These are phyloP conservation scores for Cecropterus lyciades DNA, from an alignment of 1,140 invertebrate species.

Conservation along the genomic window DNA sequence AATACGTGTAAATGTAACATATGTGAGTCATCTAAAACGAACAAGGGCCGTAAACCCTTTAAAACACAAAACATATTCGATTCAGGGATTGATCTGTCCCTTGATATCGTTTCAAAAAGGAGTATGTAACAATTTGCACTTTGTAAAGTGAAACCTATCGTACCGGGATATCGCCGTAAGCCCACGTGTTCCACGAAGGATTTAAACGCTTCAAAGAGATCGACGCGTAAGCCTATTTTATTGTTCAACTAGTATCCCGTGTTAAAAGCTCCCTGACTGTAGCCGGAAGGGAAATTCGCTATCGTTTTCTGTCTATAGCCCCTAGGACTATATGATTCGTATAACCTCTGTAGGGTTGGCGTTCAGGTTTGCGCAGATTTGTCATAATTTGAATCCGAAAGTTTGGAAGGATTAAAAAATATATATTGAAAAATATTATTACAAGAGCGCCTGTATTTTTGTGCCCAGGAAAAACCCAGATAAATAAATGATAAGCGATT, in stretches of 20 bases:
- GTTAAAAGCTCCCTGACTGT: constrained; percentile 34
- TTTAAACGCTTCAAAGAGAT: constrained; percentile 48
- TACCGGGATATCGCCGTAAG: constrained; percentile 26
- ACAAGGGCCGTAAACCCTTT: constrained; percentile 2
- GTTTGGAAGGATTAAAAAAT: too few relatives aligned
- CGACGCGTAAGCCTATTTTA: constrained; percentile 51
- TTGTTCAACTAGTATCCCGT: constrained; percentile 47
- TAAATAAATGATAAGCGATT: too few relatives aligned
- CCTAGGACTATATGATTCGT: not conserved
- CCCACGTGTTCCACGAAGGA: constrained; percentile 39
- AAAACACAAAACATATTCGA: constrained; percentile 15
- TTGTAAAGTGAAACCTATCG: constrained; percentile 31
- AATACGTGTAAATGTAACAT: too few relatives aligned
- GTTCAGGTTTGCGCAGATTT: too few relatives aligned
- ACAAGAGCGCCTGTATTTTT: too few relatives aligned
- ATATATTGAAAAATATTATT: too few relatives aligned
- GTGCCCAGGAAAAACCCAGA: too few relatives aligned
- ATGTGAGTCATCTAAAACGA: not conserved
- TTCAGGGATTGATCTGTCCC: constrained; percentile 10
- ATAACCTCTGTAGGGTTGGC: not conserved
- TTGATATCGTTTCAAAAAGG: constrained; percentile 18
- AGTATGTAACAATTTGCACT: constrained; percentile 33
- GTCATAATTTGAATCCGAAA: too few relatives aligned
- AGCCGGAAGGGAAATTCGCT: constrained; percentile 19
- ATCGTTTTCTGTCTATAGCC: constrained; percentile 9